These are phyloP conservation scores for Ladona fulva DNA, from an alignment of 1,140 invertebrate genomes.

Conservation along the genomic window DNA sequence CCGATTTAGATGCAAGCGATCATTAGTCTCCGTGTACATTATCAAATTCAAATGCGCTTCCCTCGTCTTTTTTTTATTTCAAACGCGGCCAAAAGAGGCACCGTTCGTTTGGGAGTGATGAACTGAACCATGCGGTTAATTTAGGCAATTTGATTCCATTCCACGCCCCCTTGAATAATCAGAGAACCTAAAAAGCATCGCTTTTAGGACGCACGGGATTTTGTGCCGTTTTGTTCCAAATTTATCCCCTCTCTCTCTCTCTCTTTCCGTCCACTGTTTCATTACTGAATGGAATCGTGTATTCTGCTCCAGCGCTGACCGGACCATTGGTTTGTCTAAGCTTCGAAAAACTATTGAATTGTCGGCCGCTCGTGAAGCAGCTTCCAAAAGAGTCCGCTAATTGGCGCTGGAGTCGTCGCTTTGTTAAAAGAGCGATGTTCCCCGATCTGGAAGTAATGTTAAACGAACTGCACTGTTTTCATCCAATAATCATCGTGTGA, in stretches of 20 bases:
- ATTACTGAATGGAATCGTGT: constrained; percentile 2
- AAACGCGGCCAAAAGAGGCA: background rate
- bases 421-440: background rate
- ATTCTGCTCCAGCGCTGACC: background rate
- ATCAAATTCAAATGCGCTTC: background rate
- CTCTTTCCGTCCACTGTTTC: background rate
- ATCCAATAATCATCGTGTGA: background rate
- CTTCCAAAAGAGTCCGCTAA: background rate
- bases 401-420: background rate
- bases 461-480: constrained; percentile 7
- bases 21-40: constrained; percentile 1
- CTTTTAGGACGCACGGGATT: background rate
- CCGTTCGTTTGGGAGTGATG: constrained; percentile 2
- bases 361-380: background rate
- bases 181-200: background rate
- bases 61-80: background rate
- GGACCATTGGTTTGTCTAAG: background rate
- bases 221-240: background rate
- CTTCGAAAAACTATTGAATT: constrained; percentile 4
- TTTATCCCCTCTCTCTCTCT: background rate
- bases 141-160: background rate
- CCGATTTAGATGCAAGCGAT: background rate
- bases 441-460: background rate
- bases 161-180: constrained; percentile 2
- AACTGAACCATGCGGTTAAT: constrained; percentile 5